These are phyloP conservation scores for Centropristis striata DNA, from an alignment of 2,113 vertebrate genomes.

Conservation along the genomic window DNA sequence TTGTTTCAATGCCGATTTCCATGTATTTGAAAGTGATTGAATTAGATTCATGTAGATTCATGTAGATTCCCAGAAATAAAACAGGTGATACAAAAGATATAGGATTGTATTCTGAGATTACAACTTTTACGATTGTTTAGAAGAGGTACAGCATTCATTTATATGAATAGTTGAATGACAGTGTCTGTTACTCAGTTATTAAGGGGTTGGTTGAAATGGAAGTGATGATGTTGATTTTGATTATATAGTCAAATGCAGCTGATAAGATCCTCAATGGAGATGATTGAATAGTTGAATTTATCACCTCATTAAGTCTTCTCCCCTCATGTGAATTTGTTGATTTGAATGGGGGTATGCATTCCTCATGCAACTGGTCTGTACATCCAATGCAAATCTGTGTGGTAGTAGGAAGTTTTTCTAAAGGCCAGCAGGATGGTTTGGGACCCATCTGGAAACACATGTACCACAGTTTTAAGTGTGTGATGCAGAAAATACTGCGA, in stretches of 20 bases:
- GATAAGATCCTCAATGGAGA: no score
- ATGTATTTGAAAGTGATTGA: no score
- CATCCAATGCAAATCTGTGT: background rate
- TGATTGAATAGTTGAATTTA: no score
- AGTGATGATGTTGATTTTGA: constrained; percentile 8
- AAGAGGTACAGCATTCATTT: background rate
- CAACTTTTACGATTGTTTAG: background rate
- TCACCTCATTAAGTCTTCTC: background rate
- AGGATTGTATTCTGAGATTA: no score
- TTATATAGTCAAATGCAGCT: background rate
- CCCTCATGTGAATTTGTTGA: no score
- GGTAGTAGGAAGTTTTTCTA: background rate
- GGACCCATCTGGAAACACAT: background rate
- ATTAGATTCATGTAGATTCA: no score
- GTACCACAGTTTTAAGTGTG: background rate
- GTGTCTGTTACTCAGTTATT: constrained; percentile 4
- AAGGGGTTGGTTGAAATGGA: background rate
- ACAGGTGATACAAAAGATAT: no score
- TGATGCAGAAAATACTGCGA: background rate
- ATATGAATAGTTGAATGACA: background rate
- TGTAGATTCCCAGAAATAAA: no score
- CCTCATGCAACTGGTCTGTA: no score
- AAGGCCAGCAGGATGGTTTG: background rate
- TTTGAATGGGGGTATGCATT: no score
- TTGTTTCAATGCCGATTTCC: no score